These are phyloP conservation scores for Anthophora plumipes DNA, from an alignment of 2,888 invertebrate species.

Conservation along the genomic window DNA sequence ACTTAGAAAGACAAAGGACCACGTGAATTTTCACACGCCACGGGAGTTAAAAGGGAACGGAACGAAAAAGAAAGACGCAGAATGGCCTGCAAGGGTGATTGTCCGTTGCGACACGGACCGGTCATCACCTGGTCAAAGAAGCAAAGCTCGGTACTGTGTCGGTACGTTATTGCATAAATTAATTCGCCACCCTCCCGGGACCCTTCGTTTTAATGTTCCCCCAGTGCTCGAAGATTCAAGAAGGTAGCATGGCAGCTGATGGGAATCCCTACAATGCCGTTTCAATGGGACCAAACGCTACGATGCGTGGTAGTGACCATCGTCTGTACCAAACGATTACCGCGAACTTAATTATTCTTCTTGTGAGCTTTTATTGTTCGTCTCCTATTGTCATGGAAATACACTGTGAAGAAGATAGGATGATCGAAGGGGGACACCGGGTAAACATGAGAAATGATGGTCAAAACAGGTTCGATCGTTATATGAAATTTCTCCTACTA, in stretches of 20 bases:
- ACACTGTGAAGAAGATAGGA: conserved; percentile 8
- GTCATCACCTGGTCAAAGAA: conserved; percentile 81
- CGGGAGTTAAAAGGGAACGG: conserved; percentile 41
- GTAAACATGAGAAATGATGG: conserved; percentile 3
- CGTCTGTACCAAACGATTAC: conserved; percentile 58
- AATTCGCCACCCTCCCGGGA: conserved; percentile 75
- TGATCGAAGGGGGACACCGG: neutral
- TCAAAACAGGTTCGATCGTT: conserved; percentile 30
- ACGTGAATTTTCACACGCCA: conserved; percentile 79
- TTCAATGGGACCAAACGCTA: conserved; percentile 46
- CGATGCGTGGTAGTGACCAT: conserved; percentile 59
- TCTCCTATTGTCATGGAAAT: conserved; percentile 59
- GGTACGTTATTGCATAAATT: conserved; percentile 79
- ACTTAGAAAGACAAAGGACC: conserved; percentile 73
- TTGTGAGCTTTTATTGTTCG: conserved; percentile 24
- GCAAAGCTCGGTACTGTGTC: conserved; percentile 59
- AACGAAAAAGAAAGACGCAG: conserved; percentile 15
- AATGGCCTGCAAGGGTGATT: conserved; percentile 63
- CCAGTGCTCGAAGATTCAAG: conserved; percentile 50
- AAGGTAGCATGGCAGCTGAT: conserved; percentile 71
- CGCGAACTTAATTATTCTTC: conserved; percentile 62
- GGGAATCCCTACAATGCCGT: conserved; percentile 57
- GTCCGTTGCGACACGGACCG: conserved; percentile 73
- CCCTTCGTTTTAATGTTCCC: conserved; percentile 56
- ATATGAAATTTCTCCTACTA: neutral